A percentile compares a stretch with the other conserved stretches of the same genome.
Conservation (phyloP, 2,797 vertebrate species). For the Uromys caudimaculatus region DNA sequence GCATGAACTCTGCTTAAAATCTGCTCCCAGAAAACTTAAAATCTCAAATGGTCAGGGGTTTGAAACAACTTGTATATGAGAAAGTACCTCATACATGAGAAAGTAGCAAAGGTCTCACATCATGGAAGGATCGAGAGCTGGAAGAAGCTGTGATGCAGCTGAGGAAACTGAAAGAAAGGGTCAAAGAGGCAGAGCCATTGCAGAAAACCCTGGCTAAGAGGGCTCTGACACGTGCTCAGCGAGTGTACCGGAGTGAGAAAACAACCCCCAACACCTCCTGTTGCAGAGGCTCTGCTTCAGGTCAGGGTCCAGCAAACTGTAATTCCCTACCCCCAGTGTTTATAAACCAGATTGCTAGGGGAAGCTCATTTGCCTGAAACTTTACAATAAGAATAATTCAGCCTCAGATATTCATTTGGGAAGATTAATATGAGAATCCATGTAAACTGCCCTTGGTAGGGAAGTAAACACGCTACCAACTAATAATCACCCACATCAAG, state of each 20-base stretch:
- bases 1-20: background rate
- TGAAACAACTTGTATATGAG: background rate
- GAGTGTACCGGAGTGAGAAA: background rate
- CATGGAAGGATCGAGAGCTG: background rate
- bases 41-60: background rate
- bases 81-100: background rate
- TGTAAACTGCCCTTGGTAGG: background rate
- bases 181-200: background rate
- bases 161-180: background rate
- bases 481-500: background rate
- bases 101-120: background rate
- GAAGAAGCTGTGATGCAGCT: background rate
- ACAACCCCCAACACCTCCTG: background rate
- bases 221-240: background rate
- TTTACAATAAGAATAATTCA: conserved; percentile 13
- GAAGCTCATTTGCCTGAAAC: background rate
- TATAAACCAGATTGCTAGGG: background rate
- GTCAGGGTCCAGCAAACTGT: conserved; percentile 1
- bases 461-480: background rate
- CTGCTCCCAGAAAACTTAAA: conserved; percentile 21
- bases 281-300: background rate
- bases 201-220: background rate
- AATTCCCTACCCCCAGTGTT: background rate
- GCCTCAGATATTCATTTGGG: background rate
- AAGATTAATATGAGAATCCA: background rate